phyloP scores from a whole-genome alignment of 2,888 invertebrate species.

The Monochamus alternatus region DNA sequence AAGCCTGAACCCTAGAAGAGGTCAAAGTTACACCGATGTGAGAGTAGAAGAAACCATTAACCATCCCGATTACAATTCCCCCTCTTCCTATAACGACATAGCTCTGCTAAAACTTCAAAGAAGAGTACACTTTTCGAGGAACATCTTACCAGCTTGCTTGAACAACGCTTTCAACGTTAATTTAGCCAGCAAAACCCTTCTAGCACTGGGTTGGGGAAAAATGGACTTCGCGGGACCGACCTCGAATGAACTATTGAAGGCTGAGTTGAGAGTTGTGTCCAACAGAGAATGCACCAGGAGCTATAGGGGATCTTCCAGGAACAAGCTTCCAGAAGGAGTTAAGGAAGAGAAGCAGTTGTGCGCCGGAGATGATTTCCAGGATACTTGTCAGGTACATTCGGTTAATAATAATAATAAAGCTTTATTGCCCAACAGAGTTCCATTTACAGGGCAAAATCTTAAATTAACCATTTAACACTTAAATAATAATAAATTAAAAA shows the following conservation, averaged over 20 bases:
- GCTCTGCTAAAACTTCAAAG: conserved; percentile 23
- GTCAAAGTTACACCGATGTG: neutral
- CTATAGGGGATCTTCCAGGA: conserved; percentile 15
- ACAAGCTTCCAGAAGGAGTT: conserved; percentile 19
- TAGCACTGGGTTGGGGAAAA: conserved; percentile 24
- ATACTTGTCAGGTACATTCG: conserved; percentile 34
- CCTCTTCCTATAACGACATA: conserved; percentile 23
- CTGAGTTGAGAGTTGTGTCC: neutral
- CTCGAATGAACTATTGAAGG: conserved; percentile 24
- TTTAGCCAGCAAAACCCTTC: conserved; percentile 10
- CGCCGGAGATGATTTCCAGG: conserved; percentile 19
- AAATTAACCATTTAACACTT: no score
- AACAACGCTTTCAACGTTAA: conserved; percentile 25
- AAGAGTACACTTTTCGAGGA: conserved; percentile 13
- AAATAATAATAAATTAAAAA: no score
- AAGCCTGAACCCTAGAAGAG: neutral
- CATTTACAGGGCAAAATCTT: no score
- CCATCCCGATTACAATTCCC: conserved; percentile 6
- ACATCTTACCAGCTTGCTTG: conserved; percentile 21
- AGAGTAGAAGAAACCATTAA: neutral
- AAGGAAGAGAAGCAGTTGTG: conserved; percentile 15
- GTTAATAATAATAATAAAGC: no score
- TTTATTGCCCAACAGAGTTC: no score
- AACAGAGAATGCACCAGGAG: conserved; percentile 1
- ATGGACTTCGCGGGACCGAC: conserved; percentile 19